Conservation (phyloP, 2,113 vertebrate species). For the Eptatretus burgeri region DNA sequence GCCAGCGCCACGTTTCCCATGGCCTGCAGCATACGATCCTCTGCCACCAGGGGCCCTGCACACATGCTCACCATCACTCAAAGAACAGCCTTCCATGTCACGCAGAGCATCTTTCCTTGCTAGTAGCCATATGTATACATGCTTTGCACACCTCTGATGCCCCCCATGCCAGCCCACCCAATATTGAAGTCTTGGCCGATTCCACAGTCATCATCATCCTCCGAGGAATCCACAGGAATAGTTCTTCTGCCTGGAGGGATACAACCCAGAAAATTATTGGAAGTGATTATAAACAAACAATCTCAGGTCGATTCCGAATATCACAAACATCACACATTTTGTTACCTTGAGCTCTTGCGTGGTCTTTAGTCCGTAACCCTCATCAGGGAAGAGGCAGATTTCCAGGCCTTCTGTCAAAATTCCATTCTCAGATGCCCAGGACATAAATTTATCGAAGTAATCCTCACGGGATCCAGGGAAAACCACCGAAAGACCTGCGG, state of each 20-base stretch:
- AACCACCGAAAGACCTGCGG: constrained; percentile 45
- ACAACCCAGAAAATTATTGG: background rate
- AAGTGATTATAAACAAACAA: background rate
- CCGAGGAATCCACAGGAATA: constrained; percentile 86
- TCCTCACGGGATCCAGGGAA: constrained; percentile 75
- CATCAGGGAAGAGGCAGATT: constrained; percentile 42
- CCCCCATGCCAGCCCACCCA: constrained; percentile 32
- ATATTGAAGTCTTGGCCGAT: constrained; percentile 61
- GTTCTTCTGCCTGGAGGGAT: constrained; percentile 45
- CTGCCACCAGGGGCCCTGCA: constrained; percentile 51
- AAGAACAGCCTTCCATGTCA: background rate
- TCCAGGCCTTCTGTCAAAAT: constrained; percentile 57
- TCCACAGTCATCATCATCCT: constrained; percentile 90
- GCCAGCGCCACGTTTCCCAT: constrained; percentile 92
- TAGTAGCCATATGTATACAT: background rate
- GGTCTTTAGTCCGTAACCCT: constrained; percentile 63
- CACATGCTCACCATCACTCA: constrained; percentile 8
- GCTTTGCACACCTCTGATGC: background rate
- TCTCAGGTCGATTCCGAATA: background rate
- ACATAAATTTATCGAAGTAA: constrained; percentile 47
- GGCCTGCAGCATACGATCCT: constrained; percentile 83
- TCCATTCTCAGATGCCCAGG: constrained; percentile 52
- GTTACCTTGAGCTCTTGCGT: constrained; percentile 66
- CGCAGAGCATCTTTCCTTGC: background rate
- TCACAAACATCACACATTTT: constrained; percentile 9